Evolutionary conservation across 2,113 vertebrate species (phyloP).

Genomic region (Paracanthobrama guichenoti): DNA sequence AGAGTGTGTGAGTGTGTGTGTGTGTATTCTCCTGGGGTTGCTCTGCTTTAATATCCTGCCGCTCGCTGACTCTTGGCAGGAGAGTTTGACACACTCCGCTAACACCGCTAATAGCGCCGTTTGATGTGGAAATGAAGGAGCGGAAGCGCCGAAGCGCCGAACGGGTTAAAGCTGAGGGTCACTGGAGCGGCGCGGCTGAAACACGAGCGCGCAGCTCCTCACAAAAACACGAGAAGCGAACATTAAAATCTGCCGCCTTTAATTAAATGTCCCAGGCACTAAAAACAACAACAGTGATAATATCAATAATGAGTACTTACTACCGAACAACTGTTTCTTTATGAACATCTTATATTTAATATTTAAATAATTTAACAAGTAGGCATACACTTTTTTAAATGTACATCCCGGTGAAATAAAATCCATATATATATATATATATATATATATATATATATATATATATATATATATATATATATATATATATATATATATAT

Average conservation of each 20-base stretch:
- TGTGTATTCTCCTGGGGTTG: conserved; percentile 58
- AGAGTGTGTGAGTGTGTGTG: conserved; percentile 38
- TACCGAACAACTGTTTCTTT: not conserved
- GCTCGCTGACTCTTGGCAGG: conserved; percentile 81
- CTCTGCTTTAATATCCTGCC: conserved; percentile 82
- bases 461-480: too few relatives aligned
- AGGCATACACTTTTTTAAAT: not conserved
- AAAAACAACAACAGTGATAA: not conserved
- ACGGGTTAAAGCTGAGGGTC: conserved; percentile 77
- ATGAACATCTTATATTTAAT: too few relatives aligned
- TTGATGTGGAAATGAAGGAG: conserved; percentile 81
- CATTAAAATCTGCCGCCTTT: not conserved
- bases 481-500: too few relatives aligned
- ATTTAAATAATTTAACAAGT: not conserved
- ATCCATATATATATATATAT: too few relatives aligned
- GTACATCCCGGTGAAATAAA: not conserved
- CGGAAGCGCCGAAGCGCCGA: conserved; percentile 61
- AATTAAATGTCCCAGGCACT: not conserved
- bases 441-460: too few relatives aligned
- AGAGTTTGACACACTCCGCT: conserved; percentile 80
- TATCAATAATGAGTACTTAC: not conserved
- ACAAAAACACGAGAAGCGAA: conserved; percentile 1
- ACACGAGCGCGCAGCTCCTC: conserved; percentile 12
- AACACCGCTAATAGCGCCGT: conserved; percentile 79
- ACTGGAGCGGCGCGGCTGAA: conserved; percentile 64